phyloP scores from a whole-genome alignment of 1,140 invertebrate genomes.

The Colletes gigas region DNA sequence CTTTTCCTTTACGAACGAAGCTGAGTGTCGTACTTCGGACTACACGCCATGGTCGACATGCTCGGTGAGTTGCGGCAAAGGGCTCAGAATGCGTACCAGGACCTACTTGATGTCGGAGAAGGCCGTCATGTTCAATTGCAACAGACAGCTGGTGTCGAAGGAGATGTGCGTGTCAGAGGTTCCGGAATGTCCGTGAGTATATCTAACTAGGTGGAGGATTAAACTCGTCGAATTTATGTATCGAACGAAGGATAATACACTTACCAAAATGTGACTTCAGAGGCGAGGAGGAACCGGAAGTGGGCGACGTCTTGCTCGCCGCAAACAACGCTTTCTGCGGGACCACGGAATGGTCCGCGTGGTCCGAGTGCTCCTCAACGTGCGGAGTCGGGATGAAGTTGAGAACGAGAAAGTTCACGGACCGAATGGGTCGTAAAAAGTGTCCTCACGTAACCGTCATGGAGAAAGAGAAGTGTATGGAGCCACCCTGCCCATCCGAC shows the following conservation, averaged over 20 bases:
- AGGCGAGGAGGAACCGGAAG: conserved; percentile 34
- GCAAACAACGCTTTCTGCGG: conserved; percentile 82
- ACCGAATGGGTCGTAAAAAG: conserved; percentile 89
- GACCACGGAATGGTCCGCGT: conserved; percentile 88
- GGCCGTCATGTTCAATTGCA: conserved; percentile 89
- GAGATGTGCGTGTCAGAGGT: conserved; percentile 92
- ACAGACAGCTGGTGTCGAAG: conserved; percentile 90
- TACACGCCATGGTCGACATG: conserved; percentile 90
- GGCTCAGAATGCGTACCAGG: conserved; percentile 89
- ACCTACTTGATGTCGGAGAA: conserved; percentile 89
- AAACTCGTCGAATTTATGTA: too few species aligned
- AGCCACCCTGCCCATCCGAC: conserved; percentile 82
- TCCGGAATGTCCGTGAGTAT: conserved; percentile 87
- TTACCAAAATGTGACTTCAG: conserved; percentile 4
- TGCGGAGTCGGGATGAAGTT: conserved; percentile 91
- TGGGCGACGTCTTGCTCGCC: not conserved
- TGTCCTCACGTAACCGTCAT: conserved; percentile 87
- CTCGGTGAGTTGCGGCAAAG: conserved; percentile 94
- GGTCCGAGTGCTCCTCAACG: conserved; percentile 91
- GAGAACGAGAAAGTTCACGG: conserved; percentile 87
- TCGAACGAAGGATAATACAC: not conserved
- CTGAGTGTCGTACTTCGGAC: conserved; percentile 89
- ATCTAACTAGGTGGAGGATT: too few species aligned
- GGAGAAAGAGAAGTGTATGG: conserved; percentile 90
- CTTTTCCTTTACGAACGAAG: conserved; percentile 74